phyloP scores from a whole-genome alignment of 2,113 vertebrate species.

The Barbus barbus region DNA sequence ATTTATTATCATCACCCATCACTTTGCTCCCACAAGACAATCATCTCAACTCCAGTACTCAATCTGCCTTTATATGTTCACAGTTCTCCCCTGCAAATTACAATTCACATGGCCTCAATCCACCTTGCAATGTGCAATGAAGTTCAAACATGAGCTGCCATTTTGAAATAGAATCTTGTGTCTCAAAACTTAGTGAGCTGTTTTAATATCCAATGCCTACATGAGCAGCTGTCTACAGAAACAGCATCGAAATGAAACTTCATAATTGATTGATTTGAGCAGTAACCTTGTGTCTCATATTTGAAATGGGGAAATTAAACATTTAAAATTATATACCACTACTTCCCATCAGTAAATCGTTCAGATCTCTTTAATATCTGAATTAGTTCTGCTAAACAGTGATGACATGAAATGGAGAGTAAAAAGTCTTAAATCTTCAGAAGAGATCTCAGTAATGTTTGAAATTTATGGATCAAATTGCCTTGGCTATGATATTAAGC shows the following conservation, averaged over 20 bases:
- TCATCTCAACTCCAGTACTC: conserved; percentile 13
- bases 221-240: neutral
- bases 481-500: neutral
- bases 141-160: conserved; percentile 1
- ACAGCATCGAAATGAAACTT: neutral
- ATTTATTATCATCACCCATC: conserved; percentile 19
- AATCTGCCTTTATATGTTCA: conserved; percentile 22
- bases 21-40: conserved; percentile 26
- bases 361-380: neutral
- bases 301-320: neutral
- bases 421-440: neutral
- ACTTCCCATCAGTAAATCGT: neutral
- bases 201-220: neutral
- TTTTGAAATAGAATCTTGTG: no score
- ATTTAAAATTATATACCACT: neutral
- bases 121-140: neutral
- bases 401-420: neutral
- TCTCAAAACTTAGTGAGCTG: neutral
- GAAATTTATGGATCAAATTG: neutral
- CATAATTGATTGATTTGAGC: neutral
- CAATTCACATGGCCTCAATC: neutral
- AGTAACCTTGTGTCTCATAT: neutral
- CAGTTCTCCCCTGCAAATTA: conserved; percentile 20
- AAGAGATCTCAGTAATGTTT: neutral
- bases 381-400: no score